Conservation (phyloP, 1,140 invertebrate species). For the Harlomillsia oculata region DNA sequence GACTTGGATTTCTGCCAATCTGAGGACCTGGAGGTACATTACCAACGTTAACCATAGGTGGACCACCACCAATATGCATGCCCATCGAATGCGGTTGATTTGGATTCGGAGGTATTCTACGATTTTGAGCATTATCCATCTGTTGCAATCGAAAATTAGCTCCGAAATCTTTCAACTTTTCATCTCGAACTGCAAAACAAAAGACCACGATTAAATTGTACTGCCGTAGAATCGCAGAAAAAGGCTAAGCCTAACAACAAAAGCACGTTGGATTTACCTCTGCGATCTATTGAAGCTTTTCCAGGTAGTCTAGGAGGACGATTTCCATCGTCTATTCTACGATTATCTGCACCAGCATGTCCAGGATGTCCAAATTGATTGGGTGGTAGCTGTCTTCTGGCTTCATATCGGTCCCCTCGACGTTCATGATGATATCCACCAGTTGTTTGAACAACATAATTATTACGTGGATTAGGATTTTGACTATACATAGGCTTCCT, state of each 20-base stretch:
- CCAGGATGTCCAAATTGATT: constrained; percentile 10
- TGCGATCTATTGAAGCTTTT: constrained; percentile 16
- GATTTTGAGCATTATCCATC: constrained; percentile 30
- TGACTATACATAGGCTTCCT: constrained; percentile 23
- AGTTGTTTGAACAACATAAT: constrained; percentile 12
- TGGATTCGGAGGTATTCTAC: background rate
- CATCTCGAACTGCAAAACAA: constrained; percentile 42
- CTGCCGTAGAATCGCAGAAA: too few species aligned
- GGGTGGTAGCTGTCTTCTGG: constrained; percentile 3
- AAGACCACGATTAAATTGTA: constrained; percentile 15
- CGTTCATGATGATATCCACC: constrained; percentile 20
- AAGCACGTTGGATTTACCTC: too few species aligned
- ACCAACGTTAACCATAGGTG: background rate
- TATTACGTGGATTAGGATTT: constrained; percentile 21
- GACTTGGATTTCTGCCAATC: constrained; percentile 20
- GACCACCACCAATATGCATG: background rate
- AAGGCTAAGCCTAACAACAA: too few species aligned
- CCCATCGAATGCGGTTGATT: background rate
- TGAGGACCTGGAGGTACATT: background rate
- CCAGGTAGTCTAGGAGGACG: constrained; percentile 6
- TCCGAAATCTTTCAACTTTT: constrained; percentile 50
- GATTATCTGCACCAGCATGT: constrained; percentile 6
- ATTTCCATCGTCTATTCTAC: constrained; percentile 11
- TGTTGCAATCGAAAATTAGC: constrained; percentile 48
- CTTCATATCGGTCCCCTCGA: constrained; percentile 1